Evolutionary conservation across 2,888 invertebrate species (phyloP).

Genomic region (Myathropa florea): DNA sequence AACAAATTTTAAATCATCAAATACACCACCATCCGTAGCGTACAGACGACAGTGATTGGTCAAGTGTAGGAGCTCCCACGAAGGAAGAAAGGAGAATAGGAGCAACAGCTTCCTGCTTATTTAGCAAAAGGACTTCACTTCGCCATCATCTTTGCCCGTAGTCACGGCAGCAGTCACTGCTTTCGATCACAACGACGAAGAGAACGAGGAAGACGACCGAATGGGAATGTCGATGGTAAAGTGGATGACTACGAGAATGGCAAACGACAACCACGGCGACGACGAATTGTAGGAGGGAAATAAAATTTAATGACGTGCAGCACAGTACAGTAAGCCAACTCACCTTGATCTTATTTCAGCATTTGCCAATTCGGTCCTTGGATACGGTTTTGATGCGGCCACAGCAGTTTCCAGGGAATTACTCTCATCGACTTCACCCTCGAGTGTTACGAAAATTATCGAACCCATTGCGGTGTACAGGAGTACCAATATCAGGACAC

Average conservation of each 20-base stretch:
- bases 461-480: constrained; percentile 96
- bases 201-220: not conserved
- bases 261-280: constrained; percentile 29
- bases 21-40: not conserved
- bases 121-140: not conserved
- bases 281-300: constrained; percentile 42
- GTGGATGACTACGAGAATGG: not conserved
- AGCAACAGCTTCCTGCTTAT: constrained; percentile 53
- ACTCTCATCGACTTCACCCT: constrained; percentile 84
- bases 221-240: not conserved
- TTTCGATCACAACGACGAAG: constrained; percentile 1
- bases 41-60: constrained; percentile 51
- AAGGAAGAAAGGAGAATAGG: constrained; percentile 24
- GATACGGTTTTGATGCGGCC: constrained; percentile 85
- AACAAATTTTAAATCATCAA: constrained; percentile 66
- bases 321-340: constrained; percentile 59
- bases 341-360: constrained; percentile 84
- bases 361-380: constrained; percentile 82
- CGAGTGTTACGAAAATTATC: constrained; percentile 92
- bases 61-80: constrained; percentile 26
- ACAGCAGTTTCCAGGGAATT: constrained; percentile 83
- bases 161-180: not conserved
- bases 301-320: constrained; percentile 65
- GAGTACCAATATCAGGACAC: constrained; percentile 86
- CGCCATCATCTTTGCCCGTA: not conserved